Base-by-base conservation (phyloP, 2,888 invertebrate genomes). In the Zelleria hepariella region DNA sequence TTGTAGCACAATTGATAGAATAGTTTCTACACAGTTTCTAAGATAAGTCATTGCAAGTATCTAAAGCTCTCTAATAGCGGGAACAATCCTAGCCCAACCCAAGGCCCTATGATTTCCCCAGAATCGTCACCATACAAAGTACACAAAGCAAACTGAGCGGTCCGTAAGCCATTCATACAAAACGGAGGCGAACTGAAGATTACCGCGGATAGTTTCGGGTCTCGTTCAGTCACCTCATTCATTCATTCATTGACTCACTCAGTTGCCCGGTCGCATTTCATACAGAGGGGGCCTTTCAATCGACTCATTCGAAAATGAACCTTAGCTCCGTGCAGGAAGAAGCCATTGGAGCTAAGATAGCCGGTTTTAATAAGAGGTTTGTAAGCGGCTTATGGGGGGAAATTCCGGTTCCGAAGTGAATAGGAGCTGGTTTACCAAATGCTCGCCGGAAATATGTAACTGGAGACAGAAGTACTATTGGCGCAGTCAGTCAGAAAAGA, bases 311-410 rank as follows among this genome's bases (percentile, higher is more conserved):
- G n/a, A 24, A 53, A 25, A 53, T 15, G n/a, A 24, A 10, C 7
- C 23, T 23, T 25, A n/a, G n/a, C 1, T 15, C 5, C n/a, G 23
- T 6, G 24, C n/a, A n/a, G 23, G 6, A n/a, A 53, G 25, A 25
- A 24, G 8, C 25, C 53, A 25, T 24, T 24, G 6, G n/a, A 1
- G 53, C 24, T 23, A 24, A 24, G 24, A 53, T 25, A 25, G 15
- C 24, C 62, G 61, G 71, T 64, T 70, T 73, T 74, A 79, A 76
- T 78, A 75, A 76, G 77, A 68, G 70, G 68, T 67, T 67, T 65
- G 72, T 80, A 80, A 80, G 80, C 78, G 72, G 80, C 80, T 80
- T 80, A 80, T 73, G 66, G 67, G 68, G 68, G 67, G 65, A 67
- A 70, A 74, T 70, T 69, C 73, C 71, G 72, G 73, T 73, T 67